These are phyloP conservation scores for Latheticus oryzae DNA, from an alignment of 2,888 invertebrate species.

Conservation along the genomic window DNA sequence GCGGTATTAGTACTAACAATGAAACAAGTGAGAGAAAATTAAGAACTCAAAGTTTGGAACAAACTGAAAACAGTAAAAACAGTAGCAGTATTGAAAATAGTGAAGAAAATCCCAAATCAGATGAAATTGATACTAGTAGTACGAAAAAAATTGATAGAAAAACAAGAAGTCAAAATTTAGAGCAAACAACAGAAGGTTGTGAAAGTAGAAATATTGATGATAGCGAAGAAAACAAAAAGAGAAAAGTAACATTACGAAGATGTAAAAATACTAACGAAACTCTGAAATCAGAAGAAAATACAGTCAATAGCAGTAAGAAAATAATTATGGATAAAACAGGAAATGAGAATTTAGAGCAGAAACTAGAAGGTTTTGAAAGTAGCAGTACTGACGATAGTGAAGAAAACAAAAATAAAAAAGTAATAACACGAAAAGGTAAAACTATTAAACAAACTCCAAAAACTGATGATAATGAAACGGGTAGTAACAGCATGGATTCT, in stretches of 20 bases:
- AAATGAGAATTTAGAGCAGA: no score
- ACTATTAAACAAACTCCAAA: not conserved
- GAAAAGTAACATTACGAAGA: not conserved
- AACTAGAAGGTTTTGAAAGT: no score
- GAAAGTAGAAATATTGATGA: not conserved
- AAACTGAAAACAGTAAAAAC: no score
- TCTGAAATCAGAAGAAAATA: no score
- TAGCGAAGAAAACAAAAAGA: no score
- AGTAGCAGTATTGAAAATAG: not conserved
- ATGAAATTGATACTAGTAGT: not conserved
- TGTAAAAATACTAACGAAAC: not conserved
- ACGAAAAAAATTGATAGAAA: not conserved
- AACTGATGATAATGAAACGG: not conserved
- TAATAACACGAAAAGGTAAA: not conserved
- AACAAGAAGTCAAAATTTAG: not conserved
- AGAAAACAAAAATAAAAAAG: not conserved
- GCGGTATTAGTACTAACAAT: not conserved
- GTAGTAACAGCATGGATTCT: no score
- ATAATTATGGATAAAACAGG: no score
- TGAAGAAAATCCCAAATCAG: not conserved
- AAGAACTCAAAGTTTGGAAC: no score
- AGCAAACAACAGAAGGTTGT: not conserved
- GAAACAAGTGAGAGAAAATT: no score
- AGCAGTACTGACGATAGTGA: not conserved
- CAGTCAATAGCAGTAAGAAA: no score